Evolutionary conservation across 2,888 invertebrate species (phyloP), one percentile per base, ranked within the genome.

Genomic region (Plebejus melissa): DNA sequence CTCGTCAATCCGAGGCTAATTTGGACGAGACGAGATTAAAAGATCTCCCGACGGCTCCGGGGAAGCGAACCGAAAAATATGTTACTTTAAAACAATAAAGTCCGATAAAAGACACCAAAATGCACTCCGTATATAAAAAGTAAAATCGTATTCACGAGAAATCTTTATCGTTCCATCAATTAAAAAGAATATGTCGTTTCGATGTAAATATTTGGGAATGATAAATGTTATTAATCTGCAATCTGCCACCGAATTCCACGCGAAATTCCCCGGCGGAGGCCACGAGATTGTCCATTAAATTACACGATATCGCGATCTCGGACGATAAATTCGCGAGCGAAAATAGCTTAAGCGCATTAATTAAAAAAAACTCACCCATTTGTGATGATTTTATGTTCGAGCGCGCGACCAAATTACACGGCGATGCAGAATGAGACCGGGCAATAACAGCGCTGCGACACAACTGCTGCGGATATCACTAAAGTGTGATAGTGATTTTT

Each of bases 201-300:
- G 81, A 88, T 87, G 85, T 85, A 85, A 86, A 87, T 87, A 84
- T 86, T 83, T 79, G 80, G 78, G 81, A 86, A 88, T 90, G 91
- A 91, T 90, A 84, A 87, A 91, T 89, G 84, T 77, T 77, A 82
- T 78, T 88, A 88, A 92, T 92, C 92, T 89, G 82, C 80, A 88
- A 93, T 92, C 92, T 90, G 93, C 93, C 93, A 93, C 93, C 79
- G 92, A 80, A 90, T 91, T 89, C 91, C 86, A 82, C 82, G 77
- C 76, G 79, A 79, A 85, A 84, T 83, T 83, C 83, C 82, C 80
- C 77, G 77, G 80, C 81, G 83, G 89, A 89, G 87, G 88, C 87
- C 90, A 88, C 85, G 81, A 77, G 77, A 81, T 81, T 81, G 81
- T 79, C 80, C 83, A 84, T 83, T 88, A 88, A 89, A 89, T 88